Evolutionary conservation across 2,797 vertebrate species (phyloP).

Genomic region (Xyrichtys novacula): DNA sequence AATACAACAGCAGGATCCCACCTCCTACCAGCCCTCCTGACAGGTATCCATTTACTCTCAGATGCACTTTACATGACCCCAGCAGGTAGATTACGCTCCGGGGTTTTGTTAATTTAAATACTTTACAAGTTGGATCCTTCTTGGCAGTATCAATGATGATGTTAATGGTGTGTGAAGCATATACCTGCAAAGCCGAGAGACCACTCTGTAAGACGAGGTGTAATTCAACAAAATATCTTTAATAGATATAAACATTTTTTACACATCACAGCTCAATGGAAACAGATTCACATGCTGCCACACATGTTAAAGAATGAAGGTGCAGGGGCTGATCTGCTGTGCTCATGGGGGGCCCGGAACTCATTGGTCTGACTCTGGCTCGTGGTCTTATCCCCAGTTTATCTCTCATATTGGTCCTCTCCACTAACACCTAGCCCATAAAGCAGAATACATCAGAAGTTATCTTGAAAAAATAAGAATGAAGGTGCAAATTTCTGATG

Average conservation of each 20-base stretch:
- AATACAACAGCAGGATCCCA: constrained; percentile 38
- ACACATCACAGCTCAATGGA: constrained; percentile 83
- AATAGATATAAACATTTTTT: constrained; percentile 82
- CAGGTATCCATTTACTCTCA: constrained; percentile 49
- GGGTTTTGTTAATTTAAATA: neutral
- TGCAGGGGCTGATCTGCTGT: constrained; percentile 65
- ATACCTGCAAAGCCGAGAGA: neutral
- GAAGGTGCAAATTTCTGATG: constrained; percentile 78
- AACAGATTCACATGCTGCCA: constrained; percentile 79
- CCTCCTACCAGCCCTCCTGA: constrained; percentile 36
- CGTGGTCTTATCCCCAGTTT: constrained; percentile 28
- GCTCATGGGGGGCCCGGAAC: constrained; percentile 32
- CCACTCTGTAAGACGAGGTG: constrained; percentile 27
- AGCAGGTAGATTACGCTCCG: neutral
- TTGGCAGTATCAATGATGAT: neutral
- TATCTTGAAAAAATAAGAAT: constrained; percentile 67
- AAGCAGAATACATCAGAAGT: constrained; percentile 69
- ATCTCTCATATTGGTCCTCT: constrained; percentile 32
- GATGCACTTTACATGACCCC: constrained; percentile 11
- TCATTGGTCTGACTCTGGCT: constrained; percentile 45
- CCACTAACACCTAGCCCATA: constrained; percentile 43
- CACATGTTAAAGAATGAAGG: constrained; percentile 77
- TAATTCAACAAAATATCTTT: constrained; percentile 85
- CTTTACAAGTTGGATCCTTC: no score
- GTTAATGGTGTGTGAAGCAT: neutral